Evolutionary conservation across 2,113 vertebrate genomes (phyloP), one percentile per base, ranked within the genome.

Genomic region (Girardinichthys multiradiatus): DNA sequence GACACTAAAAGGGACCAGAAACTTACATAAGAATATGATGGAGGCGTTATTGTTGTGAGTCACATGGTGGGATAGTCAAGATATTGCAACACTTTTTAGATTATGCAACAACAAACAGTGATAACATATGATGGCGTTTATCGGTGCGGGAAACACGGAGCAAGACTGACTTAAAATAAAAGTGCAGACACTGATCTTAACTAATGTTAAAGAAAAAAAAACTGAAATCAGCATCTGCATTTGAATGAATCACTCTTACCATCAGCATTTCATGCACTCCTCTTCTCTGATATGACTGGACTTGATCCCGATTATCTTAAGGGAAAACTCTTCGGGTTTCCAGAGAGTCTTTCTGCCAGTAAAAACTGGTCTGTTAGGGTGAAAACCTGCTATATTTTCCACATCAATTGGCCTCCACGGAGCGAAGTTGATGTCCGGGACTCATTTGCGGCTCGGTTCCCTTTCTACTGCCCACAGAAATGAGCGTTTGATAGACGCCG

Each of bases 1-100:
- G 24, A 19, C 2, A 65, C 35, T 82, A 76, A 81, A 84, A 74
- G 51, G 6, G 72, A 81, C 21, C 65, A 75, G 68, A 81, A 86
- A 85, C 83, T 91, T 91, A 93, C 73, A 90, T 91, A 90, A 92
- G 60, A 86, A 86, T 57, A 72, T 71, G 72, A 77, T 87, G 92
- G 87, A 86, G 90, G 90, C 84, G 90, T 90, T 84, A 74, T 85
- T 84, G 66, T 84, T 86, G 74, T 88, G 86, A 89, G 82, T 89
- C 89, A 90, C 85, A 79, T 73, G 68, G 63, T 62, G 76, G 79
- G 77, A 83, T 61, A 80, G 64, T 79, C 68, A 84, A 89, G 72
- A 82, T 76, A 79, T 80, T 84, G 81, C 87, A 79, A 77, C 76
- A 84, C 27, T 72, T 84, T 57, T 88, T 81, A 21, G 61, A 87